Base-by-base conservation (phyloP, 37 sponge, comb jelly and placozoan genomes). In the Beroe ovata region DNA sequence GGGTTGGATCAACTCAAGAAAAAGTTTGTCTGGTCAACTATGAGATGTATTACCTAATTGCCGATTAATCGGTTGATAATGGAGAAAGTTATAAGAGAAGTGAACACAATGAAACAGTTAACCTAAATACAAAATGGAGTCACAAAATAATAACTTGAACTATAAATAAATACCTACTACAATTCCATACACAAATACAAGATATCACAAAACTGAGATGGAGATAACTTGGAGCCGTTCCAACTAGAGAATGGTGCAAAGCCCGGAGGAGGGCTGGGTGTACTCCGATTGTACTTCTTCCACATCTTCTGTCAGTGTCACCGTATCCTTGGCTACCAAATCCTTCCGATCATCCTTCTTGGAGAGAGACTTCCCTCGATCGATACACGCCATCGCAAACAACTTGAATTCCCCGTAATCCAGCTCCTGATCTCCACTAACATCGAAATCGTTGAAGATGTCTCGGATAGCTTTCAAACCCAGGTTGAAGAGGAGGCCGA, bases 381-480 rank as follows among this genome's bases (percentile, higher is more conserved):
- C 96, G 64, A 95, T 93, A 39, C 96, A 95, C 0, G 96, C 96
- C 94, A 95, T 93, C 0, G 92, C 92, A 71, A 95, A 95, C 96
- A 95, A 92, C 42, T 89, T 92, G 61, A 95, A 95, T 90, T 95
- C 96, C 25, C 92, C 91, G 72, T 93, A 95, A 62, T 95, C 93
- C 90, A 95, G 64, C 60, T 93, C 90, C 89, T 95, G 93, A 58
- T 95, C 93, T 19, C 93, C 94, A 32, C 93, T 93, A 14, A 95
- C 96, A 91, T 95, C 96, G 91, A 95, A 95, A 60, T 95, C 94
- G 0, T 88, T 92, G 91, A 95, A 95, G 22, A 95, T 91, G 36
- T 93, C 92, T 37, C 93, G 89, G 25, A 94, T 89, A 19, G 92
- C 93, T 59, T 64, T 81, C 8, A 90, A 71, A 26, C 92, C 88